phyloP scores from a whole-genome alignment of 2,797 vertebrate species.

The Enoplosus armatus region DNA sequence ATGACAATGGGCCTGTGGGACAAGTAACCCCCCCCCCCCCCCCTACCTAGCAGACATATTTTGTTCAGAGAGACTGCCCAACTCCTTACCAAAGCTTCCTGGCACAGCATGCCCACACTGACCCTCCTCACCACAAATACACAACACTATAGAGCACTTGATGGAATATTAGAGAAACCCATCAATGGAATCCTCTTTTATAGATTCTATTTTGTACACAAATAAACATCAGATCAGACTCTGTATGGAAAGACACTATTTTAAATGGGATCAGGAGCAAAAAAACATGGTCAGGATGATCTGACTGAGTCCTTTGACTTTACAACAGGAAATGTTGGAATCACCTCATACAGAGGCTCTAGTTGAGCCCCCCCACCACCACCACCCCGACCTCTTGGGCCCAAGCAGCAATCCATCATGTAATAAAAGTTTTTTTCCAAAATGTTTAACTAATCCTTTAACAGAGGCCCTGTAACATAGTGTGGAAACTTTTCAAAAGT shows the following conservation, averaged over 20 bases:
- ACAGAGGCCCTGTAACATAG: not conserved
- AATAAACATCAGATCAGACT: not conserved
- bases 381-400: no score
- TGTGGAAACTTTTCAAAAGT: slow-evolving; percentile 2
- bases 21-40: no score
- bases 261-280: not conserved
- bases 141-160: not conserved
- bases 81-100: not conserved
- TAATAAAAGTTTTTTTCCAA: not conserved
- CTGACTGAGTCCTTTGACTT: not conserved
- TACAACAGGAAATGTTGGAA: not conserved
- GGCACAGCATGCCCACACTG: not conserved
- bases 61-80: not conserved
- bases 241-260: no score
- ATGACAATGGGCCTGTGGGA: no score
- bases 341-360: not conserved
- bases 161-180: not conserved
- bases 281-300: no score
- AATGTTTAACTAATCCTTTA: not conserved
- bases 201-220: not conserved
- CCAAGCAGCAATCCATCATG: not conserved
- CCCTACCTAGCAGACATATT: not conserved
- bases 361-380: not conserved
- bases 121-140: not conserved
- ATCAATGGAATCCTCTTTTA: not conserved